Evolutionary conservation across 2,888 invertebrate species (phyloP), one percentile per base, ranked within the genome.

Genomic region (Nephrotoma flavescens): DNA sequence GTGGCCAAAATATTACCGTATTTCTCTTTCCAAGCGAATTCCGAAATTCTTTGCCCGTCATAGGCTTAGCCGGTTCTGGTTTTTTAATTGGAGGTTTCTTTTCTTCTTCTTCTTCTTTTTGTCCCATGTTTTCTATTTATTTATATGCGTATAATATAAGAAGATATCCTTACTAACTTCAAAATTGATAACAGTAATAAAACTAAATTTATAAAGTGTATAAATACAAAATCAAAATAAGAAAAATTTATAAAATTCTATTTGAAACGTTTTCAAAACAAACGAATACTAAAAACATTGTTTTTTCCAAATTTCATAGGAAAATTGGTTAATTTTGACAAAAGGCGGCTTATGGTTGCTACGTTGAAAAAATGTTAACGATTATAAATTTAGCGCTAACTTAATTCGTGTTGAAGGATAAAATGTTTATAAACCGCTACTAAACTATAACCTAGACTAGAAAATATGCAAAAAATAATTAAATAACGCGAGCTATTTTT

Each of bases 21-120:
- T 15, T 57, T 41, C 83, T 41, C 11, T 44, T 57, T 0, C 44
- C 15, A 41, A 86, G 15, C 6, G 71, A 44, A 31, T 86, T 83
- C 11, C 86, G 57, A 86, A 87, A 87, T 45, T 87, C 87, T 85
- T 87, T 87, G n/a, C 41, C 71, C n/a, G 86, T 86, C n/a, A 86
- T 86, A 45, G 71, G 57, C n/a, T 52, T 52, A 4, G 12, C 11
- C n/a, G 11, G 5, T 52, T 52, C 4, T 52, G 47, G 31, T 71
- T 19, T 71, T 19, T 19, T 19, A 19, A 0, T 19, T 7, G 71
- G 9, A 5, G 31, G 31, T 31, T 71, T 71, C 31, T 71, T 44
- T 9, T 31, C 31, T 31, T 31, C 2, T 31, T 31, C 31, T 31
- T 31, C 31, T 31, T 31, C 7, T 44, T 71, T 31, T 31, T 31